Base-by-base conservation (phyloP, 2,797 vertebrate species). In the Oophaga sylvatica region DNA sequence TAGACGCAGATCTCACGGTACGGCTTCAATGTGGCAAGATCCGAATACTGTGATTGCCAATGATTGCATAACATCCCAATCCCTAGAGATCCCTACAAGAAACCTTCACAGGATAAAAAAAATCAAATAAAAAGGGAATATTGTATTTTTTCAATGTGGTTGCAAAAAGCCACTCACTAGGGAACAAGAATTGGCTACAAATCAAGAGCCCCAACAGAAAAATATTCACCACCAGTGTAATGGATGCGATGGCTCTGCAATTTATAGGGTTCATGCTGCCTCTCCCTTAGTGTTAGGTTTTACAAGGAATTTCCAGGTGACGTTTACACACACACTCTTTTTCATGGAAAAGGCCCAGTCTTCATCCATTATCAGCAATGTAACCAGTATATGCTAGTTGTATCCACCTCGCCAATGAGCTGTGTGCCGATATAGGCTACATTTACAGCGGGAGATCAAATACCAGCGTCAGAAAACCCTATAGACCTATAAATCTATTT, bases 101-200 rank as follows among this genome's bases (percentile, higher is more conserved):
- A 78, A 67, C 62, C 35, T 63, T 76, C 79, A 79, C 75, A 68
- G 76, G 3, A 56, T 35, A 29, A 70, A 83, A 73, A 60, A n/a
- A n/a, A n/a, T 75, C 29, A 60, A 84, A 73, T 84, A 84, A 62
- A 53, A 84, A 62, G 22, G 29, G 70, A 75, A 84, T 71, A 31
- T 65, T 65, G 56, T 41, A 83, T 83, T 73, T 73, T 31, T 41
- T 45, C 29, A 59, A 83, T 73, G 56, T 83, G 81, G 81, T n/a
- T 60, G 48, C 20, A 71, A 71, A 48, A 57, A 57, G 35, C 45
- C 60, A 22, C 48, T 57, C 26, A 70, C 53, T 9, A 80, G 81
- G 65, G 81, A 70, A 35, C 63, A 26, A 26, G 45, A 1, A 20
- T 31, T 82, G 68, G 81, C 68, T 73, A 0, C 9, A 31, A 20